phyloP scores from a whole-genome alignment of 2,797 vertebrate species.

The Psittacula derbiana region DNA sequence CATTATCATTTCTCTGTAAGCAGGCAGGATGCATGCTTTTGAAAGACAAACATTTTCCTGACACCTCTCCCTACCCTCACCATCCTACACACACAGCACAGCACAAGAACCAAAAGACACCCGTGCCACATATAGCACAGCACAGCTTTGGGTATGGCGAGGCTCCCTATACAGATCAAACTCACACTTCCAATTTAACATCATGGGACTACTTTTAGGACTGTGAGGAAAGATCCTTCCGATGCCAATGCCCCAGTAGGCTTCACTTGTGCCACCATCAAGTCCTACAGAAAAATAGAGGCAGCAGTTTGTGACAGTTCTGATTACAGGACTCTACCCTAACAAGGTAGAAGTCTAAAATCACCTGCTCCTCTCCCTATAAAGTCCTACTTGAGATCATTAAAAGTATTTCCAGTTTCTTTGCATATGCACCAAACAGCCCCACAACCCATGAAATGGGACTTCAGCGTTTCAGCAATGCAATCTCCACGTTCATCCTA shows the following conservation, averaged over 20 bases:
- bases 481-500: neutral
- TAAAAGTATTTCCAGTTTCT: neutral
- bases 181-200: neutral
- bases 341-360: neutral
- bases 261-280: neutral
- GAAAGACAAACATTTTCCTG: neutral
- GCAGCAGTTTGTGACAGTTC: neutral
- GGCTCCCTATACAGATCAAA: neutral
- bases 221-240: neutral
- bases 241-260: neutral
- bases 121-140: rapidly evolving
- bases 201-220: neutral
- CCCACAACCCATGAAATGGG: neutral
- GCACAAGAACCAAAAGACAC: neutral
- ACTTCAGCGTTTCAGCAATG: neutral
- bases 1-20: neutral
- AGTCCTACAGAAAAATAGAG: neutral
- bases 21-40: neutral
- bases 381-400: neutral
- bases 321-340: neutral
- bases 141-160: neutral
- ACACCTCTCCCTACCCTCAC: neutral
- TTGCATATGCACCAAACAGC: rapidly evolving
- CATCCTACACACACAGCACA: neutral
- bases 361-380: neutral